Percentiles rank a stretch among this genome's conserved stretches.
Conservation (phyloP, 2,113 vertebrate genomes). For the Sander vitreus region DNA sequence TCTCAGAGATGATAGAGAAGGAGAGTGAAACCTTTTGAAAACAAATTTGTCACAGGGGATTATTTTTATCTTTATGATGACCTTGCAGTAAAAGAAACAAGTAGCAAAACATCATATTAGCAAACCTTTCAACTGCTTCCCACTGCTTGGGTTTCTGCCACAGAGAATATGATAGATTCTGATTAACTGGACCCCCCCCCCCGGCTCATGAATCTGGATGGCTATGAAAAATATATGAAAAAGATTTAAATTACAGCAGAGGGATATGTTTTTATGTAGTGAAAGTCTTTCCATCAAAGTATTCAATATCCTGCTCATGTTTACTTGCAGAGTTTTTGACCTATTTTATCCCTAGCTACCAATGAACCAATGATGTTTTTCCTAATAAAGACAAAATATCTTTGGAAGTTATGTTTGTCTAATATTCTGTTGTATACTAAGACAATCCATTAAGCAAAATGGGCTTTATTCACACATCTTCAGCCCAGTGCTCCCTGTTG, state of each 20-base stretch:
- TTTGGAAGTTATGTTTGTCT: constrained; percentile 26
- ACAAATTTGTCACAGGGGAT: constrained; percentile 83
- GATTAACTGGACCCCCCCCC: constrained; percentile 46
- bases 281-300: constrained; percentile 29
- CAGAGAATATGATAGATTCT: constrained; percentile 67
- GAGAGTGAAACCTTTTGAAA: constrained; percentile 82
- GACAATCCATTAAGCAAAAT: constrained; percentile 67
- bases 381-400: constrained; percentile 32
- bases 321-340: constrained; percentile 48
- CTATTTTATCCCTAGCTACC: constrained; percentile 32
- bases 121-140: constrained; percentile 67
- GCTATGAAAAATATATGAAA: constrained; percentile 68
- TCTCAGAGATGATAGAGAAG: constrained; percentile 78
- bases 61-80: constrained; percentile 85
- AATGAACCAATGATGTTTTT: constrained; percentile 6
- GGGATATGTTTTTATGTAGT: constrained; percentile 17
- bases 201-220: constrained; percentile 49
- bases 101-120: constrained; percentile 77
- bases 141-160: constrained; percentile 60
- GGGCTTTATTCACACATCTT: constrained; percentile 59
- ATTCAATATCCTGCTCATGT: constrained; percentile 31
- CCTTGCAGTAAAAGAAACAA: constrained; percentile 82
- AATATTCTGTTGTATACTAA: constrained; percentile 42
- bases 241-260: constrained; percentile 56
- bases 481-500: constrained; percentile 62